Percentiles rank a stretch among this genome's conserved stretches.
Evolutionary conservation across 2,797 vertebrate genomes (phyloP).

Genomic region (Lutjanus campechanus): DNA sequence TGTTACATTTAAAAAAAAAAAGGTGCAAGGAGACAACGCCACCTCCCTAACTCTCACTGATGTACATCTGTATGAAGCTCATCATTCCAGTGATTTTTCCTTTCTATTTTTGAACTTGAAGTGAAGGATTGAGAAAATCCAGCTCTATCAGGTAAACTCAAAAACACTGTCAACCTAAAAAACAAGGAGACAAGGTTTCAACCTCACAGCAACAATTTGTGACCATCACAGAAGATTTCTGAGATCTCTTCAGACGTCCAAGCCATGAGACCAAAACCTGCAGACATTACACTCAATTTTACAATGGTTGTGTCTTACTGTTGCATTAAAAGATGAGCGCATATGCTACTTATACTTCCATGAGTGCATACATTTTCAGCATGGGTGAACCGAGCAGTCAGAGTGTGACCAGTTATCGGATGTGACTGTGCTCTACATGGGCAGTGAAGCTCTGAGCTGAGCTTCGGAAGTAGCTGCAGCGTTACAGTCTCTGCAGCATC

Average conservation of each 20-base stretch:
- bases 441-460: conserved; percentile 50
- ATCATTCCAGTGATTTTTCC: background rate
- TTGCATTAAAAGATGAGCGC: conserved; percentile 28
- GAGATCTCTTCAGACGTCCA: background rate
- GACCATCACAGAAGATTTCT: background rate
- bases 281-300: conserved; percentile 10
- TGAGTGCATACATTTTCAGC: conserved; percentile 57
- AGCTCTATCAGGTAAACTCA: background rate
- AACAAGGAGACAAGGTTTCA: background rate
- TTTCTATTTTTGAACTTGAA: background rate
- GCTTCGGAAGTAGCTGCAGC: conserved; percentile 23
- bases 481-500: conserved; percentile 31
- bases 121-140: background rate
- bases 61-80: background rate
- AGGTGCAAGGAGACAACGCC: background rate
- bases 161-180: background rate
- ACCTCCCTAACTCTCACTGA: background rate
- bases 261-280: background rate
- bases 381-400: conserved; percentile 47
- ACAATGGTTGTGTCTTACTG: background rate
- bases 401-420: conserved; percentile 42
- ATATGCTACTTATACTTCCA: conserved; percentile 50
- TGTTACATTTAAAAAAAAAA: background rate
- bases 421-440: conserved; percentile 54
- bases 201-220: background rate